Conservation (phyloP, 1,140 invertebrate genomes). For the Saxidomus purpurata region DNA sequence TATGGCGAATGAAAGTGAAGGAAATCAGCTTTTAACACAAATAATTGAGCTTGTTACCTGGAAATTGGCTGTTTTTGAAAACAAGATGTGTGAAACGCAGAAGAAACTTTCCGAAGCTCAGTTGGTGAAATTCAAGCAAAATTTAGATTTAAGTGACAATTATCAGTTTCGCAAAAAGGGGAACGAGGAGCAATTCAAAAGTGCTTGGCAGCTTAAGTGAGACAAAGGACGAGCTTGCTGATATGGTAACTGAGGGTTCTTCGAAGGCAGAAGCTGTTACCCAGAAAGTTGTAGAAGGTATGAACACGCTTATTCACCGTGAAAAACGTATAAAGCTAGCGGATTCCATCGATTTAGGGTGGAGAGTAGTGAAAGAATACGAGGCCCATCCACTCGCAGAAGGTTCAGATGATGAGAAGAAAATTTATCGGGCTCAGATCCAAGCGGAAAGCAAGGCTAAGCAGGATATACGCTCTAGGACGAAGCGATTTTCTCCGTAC, state of each 20-base stretch:
- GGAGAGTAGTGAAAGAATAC: constrained; percentile 11
- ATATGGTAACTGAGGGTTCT: not conserved
- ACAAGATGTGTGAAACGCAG: not conserved
- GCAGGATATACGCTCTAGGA: not conserved
- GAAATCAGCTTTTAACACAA: not conserved
- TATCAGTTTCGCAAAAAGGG: not conserved
- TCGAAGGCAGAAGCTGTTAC: not conserved
- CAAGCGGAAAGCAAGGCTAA: not conserved
- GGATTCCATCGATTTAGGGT: not conserved
- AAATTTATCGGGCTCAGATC: not conserved
- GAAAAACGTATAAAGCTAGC: constrained; percentile 29
- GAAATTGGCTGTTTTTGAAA: not conserved
- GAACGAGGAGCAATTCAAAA: constrained; percentile 24
- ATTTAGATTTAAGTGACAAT: not conserved
- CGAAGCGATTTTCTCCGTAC: not conserved
- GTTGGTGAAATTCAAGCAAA: not conserved
- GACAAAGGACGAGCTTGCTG: not conserved
- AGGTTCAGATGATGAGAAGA: constrained; percentile 22
- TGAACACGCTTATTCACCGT: not conserved
- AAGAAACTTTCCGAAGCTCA: not conserved
- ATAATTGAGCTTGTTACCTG: not conserved
- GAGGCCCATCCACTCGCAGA: constrained; percentile 1
- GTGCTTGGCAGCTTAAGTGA: not conserved
- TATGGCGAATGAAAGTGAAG: not conserved
- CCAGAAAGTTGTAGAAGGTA: constrained; percentile 16